Percentiles rank a stretch among this genome's conserved stretches.
phyloP scores from a whole-genome alignment of 2,888 invertebrate genomes.

The Polydesmus complanatus region DNA sequence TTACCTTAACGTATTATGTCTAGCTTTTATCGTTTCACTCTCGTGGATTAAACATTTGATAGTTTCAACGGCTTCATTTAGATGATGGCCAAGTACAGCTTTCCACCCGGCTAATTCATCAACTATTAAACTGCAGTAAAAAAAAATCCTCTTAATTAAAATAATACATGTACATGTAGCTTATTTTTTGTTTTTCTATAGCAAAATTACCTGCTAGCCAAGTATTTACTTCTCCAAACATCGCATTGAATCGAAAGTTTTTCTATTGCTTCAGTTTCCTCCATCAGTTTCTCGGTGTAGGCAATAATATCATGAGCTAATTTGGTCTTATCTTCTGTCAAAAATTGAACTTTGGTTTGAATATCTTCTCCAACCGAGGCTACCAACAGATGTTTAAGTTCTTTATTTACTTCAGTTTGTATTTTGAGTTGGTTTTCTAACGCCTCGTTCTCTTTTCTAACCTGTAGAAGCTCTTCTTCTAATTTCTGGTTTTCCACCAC shows the following conservation, averaged over 20 bases:
- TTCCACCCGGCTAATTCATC: slow-evolving; percentile 83
- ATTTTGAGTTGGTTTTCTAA: slow-evolving; percentile 69
- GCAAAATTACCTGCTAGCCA: slow-evolving; percentile 69
- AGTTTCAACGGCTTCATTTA: slow-evolving; percentile 52
- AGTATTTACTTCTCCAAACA: slow-evolving; percentile 91
- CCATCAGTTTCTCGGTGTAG: slow-evolving; percentile 60
- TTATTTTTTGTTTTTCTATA: background rate
- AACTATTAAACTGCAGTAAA: slow-evolving; percentile 60
- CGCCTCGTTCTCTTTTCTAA: slow-evolving; percentile 53
- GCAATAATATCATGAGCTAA: slow-evolving; percentile 69
- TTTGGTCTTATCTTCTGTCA: slow-evolving; percentile 83
- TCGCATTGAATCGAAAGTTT: slow-evolving; percentile 87
- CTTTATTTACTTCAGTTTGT: slow-evolving; percentile 60
- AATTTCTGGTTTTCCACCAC: background rate
- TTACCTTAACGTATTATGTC: too few relatives aligned
- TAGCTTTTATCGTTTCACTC: too few relatives aligned
- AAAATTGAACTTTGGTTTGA: slow-evolving; percentile 70
- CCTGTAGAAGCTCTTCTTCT: slow-evolving; percentile 7
- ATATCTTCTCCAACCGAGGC: slow-evolving; percentile 92
- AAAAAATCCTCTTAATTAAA: background rate
- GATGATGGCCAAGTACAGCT: slow-evolving; percentile 55
- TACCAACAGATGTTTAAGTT: slow-evolving; percentile 79
- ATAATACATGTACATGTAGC: background rate
- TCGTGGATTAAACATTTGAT: slow-evolving; percentile 56
- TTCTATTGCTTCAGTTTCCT: slow-evolving; percentile 79